Percentiles rank a stretch among this genome's conserved stretches.
These are phyloP conservation scores for Polymixis lichenea DNA, from an alignment of 2,888 invertebrate species.

Conservation along the genomic window DNA sequence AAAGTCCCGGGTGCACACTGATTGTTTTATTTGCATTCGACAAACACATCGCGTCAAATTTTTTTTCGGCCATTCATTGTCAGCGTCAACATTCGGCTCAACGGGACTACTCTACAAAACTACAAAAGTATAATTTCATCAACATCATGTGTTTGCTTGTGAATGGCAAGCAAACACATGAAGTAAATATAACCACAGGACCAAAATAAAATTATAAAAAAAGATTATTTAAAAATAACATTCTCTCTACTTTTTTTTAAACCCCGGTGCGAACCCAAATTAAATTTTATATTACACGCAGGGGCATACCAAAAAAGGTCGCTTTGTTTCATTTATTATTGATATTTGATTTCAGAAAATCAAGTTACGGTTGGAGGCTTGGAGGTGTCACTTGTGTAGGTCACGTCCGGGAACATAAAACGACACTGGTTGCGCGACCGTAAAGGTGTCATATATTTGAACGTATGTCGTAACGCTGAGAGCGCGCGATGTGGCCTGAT, in stretches of 20 bases:
- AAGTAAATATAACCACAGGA: neutral
- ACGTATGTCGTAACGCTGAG: slow-evolving; percentile 29
- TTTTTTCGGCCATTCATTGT: slow-evolving; percentile 48
- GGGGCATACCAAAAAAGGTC: slow-evolving; percentile 10
- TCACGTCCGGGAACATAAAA: slow-evolving; percentile 48
- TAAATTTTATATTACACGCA: slow-evolving; percentile 12
- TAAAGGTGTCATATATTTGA: slow-evolving; percentile 36
- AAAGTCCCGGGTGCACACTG: slow-evolving; percentile 30
- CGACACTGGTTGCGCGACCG: slow-evolving; percentile 38
- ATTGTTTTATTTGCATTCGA: slow-evolving; percentile 53
- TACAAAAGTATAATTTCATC: neutral
- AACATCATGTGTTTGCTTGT: neutral
- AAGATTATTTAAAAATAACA: neutral
- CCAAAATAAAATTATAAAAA: neutral
- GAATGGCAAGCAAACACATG: too few relatives aligned
- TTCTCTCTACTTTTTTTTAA: slow-evolving; percentile 1
- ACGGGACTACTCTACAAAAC: slow-evolving; percentile 19
- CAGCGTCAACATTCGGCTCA: slow-evolving; percentile 42
- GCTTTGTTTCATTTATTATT: slow-evolving; percentile 52
- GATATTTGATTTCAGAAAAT: slow-evolving; percentile 56
- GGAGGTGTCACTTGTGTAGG: slow-evolving; percentile 29
- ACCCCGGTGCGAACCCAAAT: slow-evolving; percentile 16
- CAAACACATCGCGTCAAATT: slow-evolving; percentile 54
- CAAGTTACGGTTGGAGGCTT: slow-evolving; percentile 37
- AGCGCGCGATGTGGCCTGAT: slow-evolving; percentile 15